Evolutionary conservation across 2,888 invertebrate species (phyloP).

Genomic region (Phyllotreta cruciferae): DNA sequence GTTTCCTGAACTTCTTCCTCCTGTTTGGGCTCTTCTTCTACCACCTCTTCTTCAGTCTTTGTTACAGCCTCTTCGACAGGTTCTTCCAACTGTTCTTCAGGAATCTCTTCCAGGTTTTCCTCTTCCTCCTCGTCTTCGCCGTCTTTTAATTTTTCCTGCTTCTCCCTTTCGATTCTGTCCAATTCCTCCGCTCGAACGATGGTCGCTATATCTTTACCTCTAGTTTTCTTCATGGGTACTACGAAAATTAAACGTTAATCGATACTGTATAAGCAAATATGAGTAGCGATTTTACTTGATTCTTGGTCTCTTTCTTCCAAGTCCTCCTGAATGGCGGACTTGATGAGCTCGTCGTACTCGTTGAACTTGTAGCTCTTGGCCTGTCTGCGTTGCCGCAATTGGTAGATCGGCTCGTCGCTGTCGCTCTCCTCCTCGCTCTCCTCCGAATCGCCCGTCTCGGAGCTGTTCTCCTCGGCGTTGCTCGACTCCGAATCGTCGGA

Average conservation of each 20-base stretch:
- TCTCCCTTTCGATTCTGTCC: conserved; percentile 43
- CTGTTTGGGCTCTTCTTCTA: conserved; percentile 19
- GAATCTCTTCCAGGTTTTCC: conserved; percentile 22
- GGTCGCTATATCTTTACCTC: conserved; percentile 93
- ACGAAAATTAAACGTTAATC: conserved; percentile 1
- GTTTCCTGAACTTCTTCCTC: conserved; percentile 44
- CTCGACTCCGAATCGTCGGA: conserved; percentile 40
- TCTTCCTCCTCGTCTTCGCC: conserved; percentile 15
- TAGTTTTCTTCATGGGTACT: conserved; percentile 65
- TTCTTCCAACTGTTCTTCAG: conserved; percentile 33
- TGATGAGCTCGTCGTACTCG: conserved; percentile 95
- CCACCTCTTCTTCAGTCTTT: conserved; percentile 48
- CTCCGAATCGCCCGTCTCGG: conserved; percentile 25
- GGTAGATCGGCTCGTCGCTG: conserved; percentile 80
- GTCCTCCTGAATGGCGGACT: conserved; percentile 85
- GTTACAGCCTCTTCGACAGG: conserved; percentile 22
- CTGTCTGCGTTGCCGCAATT: conserved; percentile 80
- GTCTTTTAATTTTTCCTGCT: conserved; percentile 32
- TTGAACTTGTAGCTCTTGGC: conserved; percentile 85
- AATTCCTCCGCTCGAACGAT: conserved; percentile 79
- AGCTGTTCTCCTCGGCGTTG: conserved; percentile 30
- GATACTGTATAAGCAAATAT: background rate
- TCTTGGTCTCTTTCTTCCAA: conserved; percentile 61
- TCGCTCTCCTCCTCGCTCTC: conserved; percentile 55
- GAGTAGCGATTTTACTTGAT: conserved; percentile 25